Percentiles rank a stretch among this genome's conserved stretches.
phyloP scores from a whole-genome alignment of 1,140 invertebrate species.

The Drosophila pseudoobscura region DNA sequence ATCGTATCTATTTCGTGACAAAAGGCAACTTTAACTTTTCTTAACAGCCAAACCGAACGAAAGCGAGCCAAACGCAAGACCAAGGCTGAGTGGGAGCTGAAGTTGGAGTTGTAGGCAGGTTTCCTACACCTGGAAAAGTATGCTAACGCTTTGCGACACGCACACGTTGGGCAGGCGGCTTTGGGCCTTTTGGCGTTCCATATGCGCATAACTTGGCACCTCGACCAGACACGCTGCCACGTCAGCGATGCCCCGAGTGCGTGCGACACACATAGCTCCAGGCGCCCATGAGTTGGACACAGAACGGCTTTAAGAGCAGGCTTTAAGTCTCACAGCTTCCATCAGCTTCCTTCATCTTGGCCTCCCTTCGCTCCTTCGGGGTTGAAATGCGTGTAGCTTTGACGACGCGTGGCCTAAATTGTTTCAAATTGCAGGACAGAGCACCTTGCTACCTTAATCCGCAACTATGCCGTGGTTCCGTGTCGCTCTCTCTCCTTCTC shows the following conservation, averaged over 20 bases:
- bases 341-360: background rate
- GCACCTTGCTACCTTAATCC: conserved; percentile 64
- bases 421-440: conserved; percentile 74
- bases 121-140: conserved; percentile 78
- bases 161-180: conserved; percentile 51
- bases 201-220: conserved; percentile 80
- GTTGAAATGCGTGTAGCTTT: conserved; percentile 26
- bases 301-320: conserved; percentile 20
- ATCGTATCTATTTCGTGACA: conserved; percentile 75
- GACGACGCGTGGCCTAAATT: conserved; percentile 74
- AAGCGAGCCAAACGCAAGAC: background rate
- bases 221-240: conserved; percentile 43
- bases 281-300: conserved; percentile 5
- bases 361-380: background rate
- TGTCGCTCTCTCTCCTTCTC: background rate
- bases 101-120: background rate
- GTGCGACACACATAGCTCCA: conserved; percentile 31
- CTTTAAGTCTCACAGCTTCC: conserved; percentile 26
- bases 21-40: conserved; percentile 79
- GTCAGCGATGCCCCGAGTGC: conserved; percentile 14
- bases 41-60: conserved; percentile 3
- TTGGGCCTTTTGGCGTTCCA: conserved; percentile 42
- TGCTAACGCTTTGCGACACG: conserved; percentile 80
- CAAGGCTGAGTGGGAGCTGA: background rate
- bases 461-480: conserved; percentile 1